A percentile compares a stretch with the other conserved stretches of the same genome.
These are phyloP conservation scores for Cyanocitta stelleri DNA, from an alignment of 2,113 vertebrate species.

Conservation along the genomic window DNA sequence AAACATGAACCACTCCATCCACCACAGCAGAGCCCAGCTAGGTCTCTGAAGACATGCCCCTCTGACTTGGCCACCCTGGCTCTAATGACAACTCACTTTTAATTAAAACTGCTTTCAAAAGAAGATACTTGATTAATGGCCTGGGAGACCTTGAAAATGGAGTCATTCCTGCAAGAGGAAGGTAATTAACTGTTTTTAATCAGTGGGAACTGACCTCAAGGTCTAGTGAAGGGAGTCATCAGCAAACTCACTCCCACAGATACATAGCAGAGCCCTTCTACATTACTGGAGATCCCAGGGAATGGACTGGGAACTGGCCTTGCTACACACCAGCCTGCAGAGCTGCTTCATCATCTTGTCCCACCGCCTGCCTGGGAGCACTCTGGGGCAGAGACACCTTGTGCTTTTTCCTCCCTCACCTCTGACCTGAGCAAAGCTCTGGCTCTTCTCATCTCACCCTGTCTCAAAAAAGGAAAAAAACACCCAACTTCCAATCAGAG, in stretches of 20 bases:
- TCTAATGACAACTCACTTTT: neutral
- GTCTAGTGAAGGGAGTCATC: neutral
- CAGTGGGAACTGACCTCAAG: neutral
- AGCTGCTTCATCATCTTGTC: neutral
- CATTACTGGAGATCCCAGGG: neutral
- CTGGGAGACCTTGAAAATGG: neutral
- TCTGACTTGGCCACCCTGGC: neutral
- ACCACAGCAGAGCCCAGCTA: neutral
- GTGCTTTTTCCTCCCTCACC: neutral
- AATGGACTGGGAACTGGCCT: neutral
- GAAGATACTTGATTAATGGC: neutral
- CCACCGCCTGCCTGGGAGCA: neutral
- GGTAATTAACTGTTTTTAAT: slow-evolving; percentile 24
- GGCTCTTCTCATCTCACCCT: neutral
- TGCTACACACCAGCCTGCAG: neutral
- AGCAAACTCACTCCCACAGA: neutral
- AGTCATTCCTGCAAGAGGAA: neutral
- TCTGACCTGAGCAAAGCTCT: neutral
- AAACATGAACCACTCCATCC: neutral
- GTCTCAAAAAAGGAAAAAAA: neutral
- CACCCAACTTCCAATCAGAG: neutral
- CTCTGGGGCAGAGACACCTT: neutral
- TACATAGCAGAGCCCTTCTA: fast-evolving
- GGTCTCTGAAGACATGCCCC: neutral
- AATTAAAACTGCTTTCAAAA: neutral